Evolutionary conservation across 2,888 invertebrate genomes (phyloP).

Genomic region (Drosophila aldrichi): DNA sequence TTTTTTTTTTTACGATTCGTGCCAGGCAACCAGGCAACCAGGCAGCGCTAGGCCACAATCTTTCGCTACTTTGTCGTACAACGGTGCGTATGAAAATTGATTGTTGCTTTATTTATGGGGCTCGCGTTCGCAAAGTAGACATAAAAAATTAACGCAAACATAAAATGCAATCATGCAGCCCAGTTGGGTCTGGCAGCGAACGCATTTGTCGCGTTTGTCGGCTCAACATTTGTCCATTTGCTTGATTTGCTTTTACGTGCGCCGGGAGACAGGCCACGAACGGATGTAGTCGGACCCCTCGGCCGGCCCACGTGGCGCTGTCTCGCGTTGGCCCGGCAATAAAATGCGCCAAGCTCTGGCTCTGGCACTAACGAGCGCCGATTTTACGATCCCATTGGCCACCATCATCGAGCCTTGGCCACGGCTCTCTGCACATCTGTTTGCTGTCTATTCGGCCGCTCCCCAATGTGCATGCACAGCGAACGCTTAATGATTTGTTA

Average conservation of each 20-base stretch:
- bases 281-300: slow-evolving; percentile 34
- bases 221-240: slow-evolving; percentile 64
- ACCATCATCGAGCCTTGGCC: slow-evolving; percentile 27
- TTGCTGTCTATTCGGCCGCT: slow-evolving; percentile 36
- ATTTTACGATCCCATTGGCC: slow-evolving; percentile 67
- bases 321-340: slow-evolving; percentile 51
- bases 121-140: slow-evolving; percentile 66
- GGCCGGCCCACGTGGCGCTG: slow-evolving; percentile 23
- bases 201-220: slow-evolving; percentile 20
- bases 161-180: slow-evolving; percentile 81
- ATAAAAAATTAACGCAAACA: slow-evolving; percentile 80
- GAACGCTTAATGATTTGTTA: slow-evolving; percentile 68
- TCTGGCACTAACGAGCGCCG: slow-evolving; percentile 74
- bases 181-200: slow-evolving; percentile 19
- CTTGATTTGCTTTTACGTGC: slow-evolving; percentile 80
- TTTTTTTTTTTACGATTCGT: slow-evolving; percentile 61
- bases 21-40: background rate
- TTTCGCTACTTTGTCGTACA: slow-evolving; percentile 64
- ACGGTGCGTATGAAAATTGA: slow-evolving; percentile 80
- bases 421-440: slow-evolving; percentile 39
- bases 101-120: slow-evolving; percentile 78
- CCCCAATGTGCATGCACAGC: slow-evolving; percentile 39
- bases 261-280: slow-evolving; percentile 51
- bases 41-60: slow-evolving; percentile 46
- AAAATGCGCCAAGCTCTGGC: slow-evolving; percentile 77